phyloP scores from a whole-genome alignment of 2,888 invertebrate genomes.

The Neelides folsomi region DNA sequence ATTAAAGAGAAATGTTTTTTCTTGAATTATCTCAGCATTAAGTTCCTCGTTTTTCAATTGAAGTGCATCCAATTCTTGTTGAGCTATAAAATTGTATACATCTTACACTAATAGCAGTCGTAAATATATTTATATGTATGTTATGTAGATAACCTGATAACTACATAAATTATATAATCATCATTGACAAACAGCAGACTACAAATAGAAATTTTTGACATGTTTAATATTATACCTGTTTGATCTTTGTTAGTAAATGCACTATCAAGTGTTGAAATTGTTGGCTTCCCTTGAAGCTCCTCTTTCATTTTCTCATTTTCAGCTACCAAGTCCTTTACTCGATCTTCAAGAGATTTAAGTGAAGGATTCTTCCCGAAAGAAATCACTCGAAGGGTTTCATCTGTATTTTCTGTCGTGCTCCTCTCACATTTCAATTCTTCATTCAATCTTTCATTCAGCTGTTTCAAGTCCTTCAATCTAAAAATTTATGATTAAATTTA shows the following conservation, averaged over 20 bases:
- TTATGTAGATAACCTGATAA: too few relatives aligned
- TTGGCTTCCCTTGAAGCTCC: slow-evolving; percentile 16
- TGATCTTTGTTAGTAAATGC: slow-evolving; percentile 1
- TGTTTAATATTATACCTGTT: slow-evolving; percentile 3
- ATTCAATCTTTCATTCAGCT: slow-evolving; percentile 7
- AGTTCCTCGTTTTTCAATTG: slow-evolving; percentile 24
- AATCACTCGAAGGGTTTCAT: slow-evolving; percentile 16
- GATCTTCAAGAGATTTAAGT: slow-evolving; percentile 20
- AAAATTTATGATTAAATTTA: too few relatives aligned
- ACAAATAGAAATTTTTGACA: slow-evolving; percentile 1
- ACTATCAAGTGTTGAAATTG: background rate
- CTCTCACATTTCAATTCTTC: background rate
- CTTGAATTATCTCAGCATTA: slow-evolving; percentile 26
- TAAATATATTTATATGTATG: too few relatives aligned
- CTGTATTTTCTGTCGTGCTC: background rate
- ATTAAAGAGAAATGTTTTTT: slow-evolving; percentile 24
- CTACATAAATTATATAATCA: too few relatives aligned
- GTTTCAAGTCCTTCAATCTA: slow-evolving; percentile 11
- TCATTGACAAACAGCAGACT: too few relatives aligned
- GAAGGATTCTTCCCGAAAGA: slow-evolving; percentile 30
- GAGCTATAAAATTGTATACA: slow-evolving; percentile 8
- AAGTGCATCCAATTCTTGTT: slow-evolving; percentile 18
- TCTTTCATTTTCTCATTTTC: slow-evolving; percentile 28
- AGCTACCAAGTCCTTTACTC: slow-evolving; percentile 20
- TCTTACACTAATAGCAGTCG: too few relatives aligned